Evolutionary conservation across 2,797 vertebrate species (phyloP), one percentile per base, ranked within the genome.

Genomic region (Acrossocheilus fasciatus): DNA sequence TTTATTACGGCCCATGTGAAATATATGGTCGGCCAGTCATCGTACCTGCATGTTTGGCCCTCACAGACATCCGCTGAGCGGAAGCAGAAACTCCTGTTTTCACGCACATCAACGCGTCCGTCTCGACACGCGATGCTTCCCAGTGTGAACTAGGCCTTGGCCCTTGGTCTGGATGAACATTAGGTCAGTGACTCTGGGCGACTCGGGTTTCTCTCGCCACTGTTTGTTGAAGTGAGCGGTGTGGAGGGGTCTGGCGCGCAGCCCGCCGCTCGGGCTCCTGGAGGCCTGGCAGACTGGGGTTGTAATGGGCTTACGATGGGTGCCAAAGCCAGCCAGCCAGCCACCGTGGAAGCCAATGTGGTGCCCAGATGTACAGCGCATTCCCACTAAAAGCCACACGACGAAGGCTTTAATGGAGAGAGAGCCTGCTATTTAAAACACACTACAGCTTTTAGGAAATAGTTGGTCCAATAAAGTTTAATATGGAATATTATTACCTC

Each of bases 351-450:
- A 89, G 91, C 92, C 81, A 94, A 94, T 91, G 89, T 89, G 91
- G 89, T 87, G 86, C 89, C 94, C 94, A 95, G 94, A 95, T 95
- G 94, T 94, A 93, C 92, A 90, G 5, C 54, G 90, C 93, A 92
- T 91, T 88, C 90, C 92, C 88, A 12, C 91, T 94, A 93, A 93
- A 94, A 94, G 90, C 91, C 88, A 90, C 91, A 92, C 66, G 92
- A 93, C 92, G 93, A 94, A 93, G 92, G 91, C 88, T 95, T 95
- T 94, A 94, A 94, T 92, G 91, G 92, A 92, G 91, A 92, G 89
- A 91, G 91, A 89, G 91, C 84, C 92, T 72, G 92, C 84, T 84
- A 89, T 90, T 91, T 92, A 93, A 93, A 93, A 91, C 91, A 88
- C 89, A 93, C 92, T 92, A 93, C 91, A 93, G 91, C 91, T 90